phyloP scores from a whole-genome alignment of 2,113 vertebrate genomes.

The Notiomystis cincta region DNA sequence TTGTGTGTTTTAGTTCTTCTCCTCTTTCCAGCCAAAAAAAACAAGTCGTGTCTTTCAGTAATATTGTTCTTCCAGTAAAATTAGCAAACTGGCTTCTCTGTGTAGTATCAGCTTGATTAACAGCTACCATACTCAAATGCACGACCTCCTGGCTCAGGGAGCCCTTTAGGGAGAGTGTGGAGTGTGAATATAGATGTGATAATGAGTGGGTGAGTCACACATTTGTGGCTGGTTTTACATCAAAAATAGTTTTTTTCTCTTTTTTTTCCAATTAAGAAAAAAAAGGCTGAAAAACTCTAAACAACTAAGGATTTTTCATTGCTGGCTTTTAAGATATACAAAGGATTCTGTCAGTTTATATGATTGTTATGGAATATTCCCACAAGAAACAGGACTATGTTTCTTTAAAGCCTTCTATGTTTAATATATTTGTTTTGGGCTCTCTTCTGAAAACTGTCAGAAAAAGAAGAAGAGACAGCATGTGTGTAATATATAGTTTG shows the following conservation, averaged over 20 bases:
- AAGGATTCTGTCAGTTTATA: neutral
- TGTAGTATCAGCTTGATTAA: neutral
- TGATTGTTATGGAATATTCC: constrained; percentile 3
- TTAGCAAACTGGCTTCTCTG: neutral
- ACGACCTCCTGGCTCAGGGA: neutral
- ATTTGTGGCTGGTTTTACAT: neutral
- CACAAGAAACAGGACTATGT: neutral
- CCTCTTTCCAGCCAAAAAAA: neutral
- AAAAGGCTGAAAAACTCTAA: neutral
- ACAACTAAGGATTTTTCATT: neutral
- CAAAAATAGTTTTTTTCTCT: neutral
- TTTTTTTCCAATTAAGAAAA: neutral
- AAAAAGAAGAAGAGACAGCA: neutral
- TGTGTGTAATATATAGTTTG: neutral
- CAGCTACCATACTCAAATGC: neutral
- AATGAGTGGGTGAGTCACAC: neutral
- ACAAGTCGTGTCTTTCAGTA: neutral
- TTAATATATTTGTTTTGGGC: constrained; percentile 23
- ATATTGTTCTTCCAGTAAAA: neutral
- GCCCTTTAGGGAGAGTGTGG: neutral
- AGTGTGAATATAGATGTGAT: neutral
- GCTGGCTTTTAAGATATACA: neutral
- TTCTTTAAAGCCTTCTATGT: neutral
- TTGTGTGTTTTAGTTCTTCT: neutral
- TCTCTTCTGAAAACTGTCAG: constrained; percentile 19